Percentiles rank a stretch among this genome's conserved stretches.
Evolutionary conservation across 2,113 vertebrate species (phyloP).

Genomic region (Patagioenas fasciata): DNA sequence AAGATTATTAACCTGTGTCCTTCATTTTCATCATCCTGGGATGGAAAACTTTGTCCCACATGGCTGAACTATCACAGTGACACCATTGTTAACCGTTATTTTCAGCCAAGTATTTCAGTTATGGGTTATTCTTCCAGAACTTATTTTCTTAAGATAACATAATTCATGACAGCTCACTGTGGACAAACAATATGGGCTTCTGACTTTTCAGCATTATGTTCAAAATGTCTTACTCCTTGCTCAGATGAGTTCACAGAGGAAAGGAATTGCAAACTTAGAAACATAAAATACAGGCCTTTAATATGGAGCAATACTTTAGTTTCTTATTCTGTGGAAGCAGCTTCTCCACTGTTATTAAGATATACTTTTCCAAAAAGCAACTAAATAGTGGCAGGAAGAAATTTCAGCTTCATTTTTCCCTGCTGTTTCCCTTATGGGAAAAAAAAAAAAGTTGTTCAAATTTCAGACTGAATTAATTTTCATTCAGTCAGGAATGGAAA

Average conservation of each 20-base stretch:
- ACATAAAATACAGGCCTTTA: not conserved
- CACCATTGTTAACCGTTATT: not conserved
- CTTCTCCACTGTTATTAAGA: not conserved
- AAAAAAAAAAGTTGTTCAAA: not conserved
- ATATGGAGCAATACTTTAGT: not conserved
- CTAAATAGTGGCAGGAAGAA: not conserved
- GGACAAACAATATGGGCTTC: not conserved
- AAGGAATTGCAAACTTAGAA: not conserved
- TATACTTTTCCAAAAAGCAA: not conserved
- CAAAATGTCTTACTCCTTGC: not conserved
- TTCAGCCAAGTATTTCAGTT: not conserved
- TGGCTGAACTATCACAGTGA: not conserved
- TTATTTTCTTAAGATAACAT: slow-evolving; percentile 7
- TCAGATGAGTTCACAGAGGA: not conserved
- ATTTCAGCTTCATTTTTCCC: not conserved
- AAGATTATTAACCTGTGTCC: not conserved
- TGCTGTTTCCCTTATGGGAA: not conserved
- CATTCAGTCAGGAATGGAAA: not conserved
- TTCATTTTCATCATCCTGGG: not conserved
- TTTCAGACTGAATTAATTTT: not conserved
- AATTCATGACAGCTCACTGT: not conserved
- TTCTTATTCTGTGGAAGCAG: not conserved
- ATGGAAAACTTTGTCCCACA: not conserved
- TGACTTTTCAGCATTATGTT: not conserved
- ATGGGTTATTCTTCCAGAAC: not conserved